phyloP scores from a whole-genome alignment of 2,888 invertebrate genomes.

The Tenthredo notha region DNA sequence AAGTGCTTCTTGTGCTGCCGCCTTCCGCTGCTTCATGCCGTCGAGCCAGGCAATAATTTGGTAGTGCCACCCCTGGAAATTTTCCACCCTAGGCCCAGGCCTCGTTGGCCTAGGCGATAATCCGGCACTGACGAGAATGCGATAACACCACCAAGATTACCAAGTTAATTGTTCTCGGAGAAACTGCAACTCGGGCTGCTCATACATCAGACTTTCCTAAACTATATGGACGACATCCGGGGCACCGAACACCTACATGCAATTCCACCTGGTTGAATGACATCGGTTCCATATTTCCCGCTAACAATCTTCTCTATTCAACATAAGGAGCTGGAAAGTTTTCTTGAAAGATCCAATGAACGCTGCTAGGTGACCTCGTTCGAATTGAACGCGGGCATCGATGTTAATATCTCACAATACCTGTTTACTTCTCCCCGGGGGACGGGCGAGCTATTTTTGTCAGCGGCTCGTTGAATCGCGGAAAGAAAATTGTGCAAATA shows the following conservation, averaged over 20 bases:
- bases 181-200: background rate
- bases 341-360: background rate
- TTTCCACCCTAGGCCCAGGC: no score
- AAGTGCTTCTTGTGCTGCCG: no score
- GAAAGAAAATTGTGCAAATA: constrained; percentile 17
- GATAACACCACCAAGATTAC: background rate
- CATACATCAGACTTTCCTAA: background rate
- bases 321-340: constrained; percentile 11
- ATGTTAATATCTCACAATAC: constrained; percentile 38
- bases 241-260: background rate
- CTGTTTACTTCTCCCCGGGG: background rate
- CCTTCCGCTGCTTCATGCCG: no score
- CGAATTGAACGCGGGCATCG: background rate
- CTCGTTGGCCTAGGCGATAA: no score
- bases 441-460: background rate
- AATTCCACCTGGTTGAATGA: no score
- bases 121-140: background rate
- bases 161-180: constrained; percentile 21
- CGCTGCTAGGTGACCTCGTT: background rate
- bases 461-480: background rate
- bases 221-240: background rate
- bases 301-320: background rate
- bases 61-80: no score
- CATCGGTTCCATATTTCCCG: background rate
- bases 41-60: no score